Evolutionary conservation across 2,888 invertebrate species (phyloP), one percentile per base, ranked within the genome.

Genomic region (Camptogramma bilineatum): DNA sequence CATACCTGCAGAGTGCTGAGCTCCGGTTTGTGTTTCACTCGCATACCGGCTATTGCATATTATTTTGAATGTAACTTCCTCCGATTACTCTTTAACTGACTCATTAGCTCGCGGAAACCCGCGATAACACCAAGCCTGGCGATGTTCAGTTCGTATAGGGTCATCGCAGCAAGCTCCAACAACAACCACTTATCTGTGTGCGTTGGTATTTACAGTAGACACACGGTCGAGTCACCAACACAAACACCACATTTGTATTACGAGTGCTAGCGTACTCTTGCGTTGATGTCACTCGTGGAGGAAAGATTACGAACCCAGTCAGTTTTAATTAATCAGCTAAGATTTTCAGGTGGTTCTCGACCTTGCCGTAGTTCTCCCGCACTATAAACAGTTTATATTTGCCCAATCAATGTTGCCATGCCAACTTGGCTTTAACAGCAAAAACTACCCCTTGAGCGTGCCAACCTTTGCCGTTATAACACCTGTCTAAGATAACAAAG

Each of bases 21-120:
- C 79, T 79, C 72, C 80, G 77, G 77, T 78, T 83, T 82, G 83
- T 86, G 82, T 83, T 83, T 83, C 79, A 84, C 82, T 83, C 77
- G 72, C 82, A 85, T 86, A 84, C 81, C 78, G 76, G 82, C 78
- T 81, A 85, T 81, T 84, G 81, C 81, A 82, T 80, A 83, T 79
- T 83, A 86, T 82, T 87, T 87, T 88, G 81, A 88, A 89, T 87
- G 83, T 85, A 85, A 86, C 85, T 81, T 80, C 75, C 82, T 76
- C 77, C 82, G 81, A 84, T 82, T 82, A 80, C 78, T 64, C 66
- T 63, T 61, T 67, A 67, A 78, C 79, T 84, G 86, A 87, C 75
- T 87, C 86, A 86, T 78, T 72, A 74, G 70, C 51, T 81, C 78
- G 73, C 75, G 68, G 78, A 78, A 81, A 83, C 68, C 73, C 68